A percentile compares a stretch with the other conserved stretches of the same genome.
Evolutionary conservation across 2,113 vertebrate species (phyloP).

Genomic region (Phoenicopterus ruber): DNA sequence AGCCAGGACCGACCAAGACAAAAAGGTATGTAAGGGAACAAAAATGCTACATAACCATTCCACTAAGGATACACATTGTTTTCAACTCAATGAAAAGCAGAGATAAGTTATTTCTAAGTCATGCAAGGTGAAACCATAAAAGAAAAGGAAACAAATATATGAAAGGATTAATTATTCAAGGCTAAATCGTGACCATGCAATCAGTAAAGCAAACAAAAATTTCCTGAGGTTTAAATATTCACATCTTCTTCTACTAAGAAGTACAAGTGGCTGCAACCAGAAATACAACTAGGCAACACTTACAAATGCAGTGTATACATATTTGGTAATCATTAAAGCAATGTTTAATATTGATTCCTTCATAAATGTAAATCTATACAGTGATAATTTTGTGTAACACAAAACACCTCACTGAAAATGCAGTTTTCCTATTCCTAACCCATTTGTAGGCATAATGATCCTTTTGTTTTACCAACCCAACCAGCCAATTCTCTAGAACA

Average conservation of each 20-base stretch:
- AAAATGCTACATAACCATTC: background rate
- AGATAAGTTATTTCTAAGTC: background rate
- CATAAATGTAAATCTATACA: background rate
- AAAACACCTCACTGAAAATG: background rate
- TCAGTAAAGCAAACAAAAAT: background rate
- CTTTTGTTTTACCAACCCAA: background rate
- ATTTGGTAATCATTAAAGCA: background rate
- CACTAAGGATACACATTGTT: background rate
- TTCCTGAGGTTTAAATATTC: background rate
- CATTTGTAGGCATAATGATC: background rate
- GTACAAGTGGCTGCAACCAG: background rate
- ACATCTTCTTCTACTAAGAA: background rate
- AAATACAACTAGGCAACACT: background rate
- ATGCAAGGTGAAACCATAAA: background rate
- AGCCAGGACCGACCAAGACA: background rate
- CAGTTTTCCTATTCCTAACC: background rate
- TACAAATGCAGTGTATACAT: background rate
- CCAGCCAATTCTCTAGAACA: background rate
- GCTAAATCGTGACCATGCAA: background rate
- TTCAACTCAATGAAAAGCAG: background rate
- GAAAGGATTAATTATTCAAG: background rate
- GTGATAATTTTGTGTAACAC: background rate
- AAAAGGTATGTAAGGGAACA: background rate
- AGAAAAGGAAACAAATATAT: background rate
- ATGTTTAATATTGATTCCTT: background rate